Evolutionary conservation across 1,140 invertebrate species (phyloP).

Genomic region (Calephelis nemesis): DNA sequence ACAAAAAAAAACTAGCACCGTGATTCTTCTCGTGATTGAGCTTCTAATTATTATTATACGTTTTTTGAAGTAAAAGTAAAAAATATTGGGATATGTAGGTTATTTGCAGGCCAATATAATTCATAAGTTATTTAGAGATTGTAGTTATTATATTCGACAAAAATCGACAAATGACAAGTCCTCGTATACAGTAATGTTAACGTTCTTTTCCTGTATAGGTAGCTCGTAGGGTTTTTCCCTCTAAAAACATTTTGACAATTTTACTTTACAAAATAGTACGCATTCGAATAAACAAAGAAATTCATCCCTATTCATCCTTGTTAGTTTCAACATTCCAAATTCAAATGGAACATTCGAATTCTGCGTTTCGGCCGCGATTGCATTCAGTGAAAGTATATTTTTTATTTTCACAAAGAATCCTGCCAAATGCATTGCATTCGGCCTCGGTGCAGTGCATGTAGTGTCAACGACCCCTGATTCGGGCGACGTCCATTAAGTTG

Average conservation of each 20-base stretch:
- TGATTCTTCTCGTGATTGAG: too few species aligned
- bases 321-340: slow-evolving; percentile 33
- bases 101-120: too few species aligned
- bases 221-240: too few species aligned
- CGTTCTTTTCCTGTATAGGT: too few species aligned
- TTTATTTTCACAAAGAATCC: slow-evolving; percentile 55
- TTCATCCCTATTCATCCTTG: not conserved
- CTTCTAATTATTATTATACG: too few species aligned
- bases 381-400: slow-evolving; percentile 61
- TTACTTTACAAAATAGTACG: not conserved
- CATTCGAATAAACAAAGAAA: not conserved
- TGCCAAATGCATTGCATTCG: slow-evolving; percentile 61
- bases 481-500: slow-evolving; percentile 63
- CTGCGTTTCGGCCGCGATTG: slow-evolving; percentile 38
- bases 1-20: too few species aligned
- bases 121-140: too few species aligned
- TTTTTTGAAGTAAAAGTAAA: too few species aligned
- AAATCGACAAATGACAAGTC: too few species aligned
- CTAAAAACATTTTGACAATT: not conserved
- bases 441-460: slow-evolving; percentile 51
- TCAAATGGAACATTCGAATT: slow-evolving; percentile 38
- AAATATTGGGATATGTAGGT: too few species aligned
- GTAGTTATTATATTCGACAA: too few species aligned
- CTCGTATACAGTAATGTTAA: too few species aligned
- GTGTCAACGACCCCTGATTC: slow-evolving; percentile 59